Conservation (phyloP, 2,797 vertebrate species). For the Myripristis murdjan region DNA sequence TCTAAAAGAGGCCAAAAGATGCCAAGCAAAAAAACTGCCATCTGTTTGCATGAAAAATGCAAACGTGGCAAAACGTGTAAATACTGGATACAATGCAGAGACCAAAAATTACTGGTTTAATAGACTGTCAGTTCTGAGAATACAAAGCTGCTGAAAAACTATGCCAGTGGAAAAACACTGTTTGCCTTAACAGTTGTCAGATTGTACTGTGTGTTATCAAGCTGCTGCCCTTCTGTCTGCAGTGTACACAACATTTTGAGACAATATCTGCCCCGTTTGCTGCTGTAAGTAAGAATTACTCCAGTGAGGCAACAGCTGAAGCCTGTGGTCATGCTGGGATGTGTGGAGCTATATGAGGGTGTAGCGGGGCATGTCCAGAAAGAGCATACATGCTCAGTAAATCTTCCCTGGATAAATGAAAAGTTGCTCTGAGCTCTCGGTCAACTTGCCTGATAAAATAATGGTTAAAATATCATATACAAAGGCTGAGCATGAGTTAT, state of each 20-base stretch:
- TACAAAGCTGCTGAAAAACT: slow-evolving; percentile 8
- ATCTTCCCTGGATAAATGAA: slow-evolving; percentile 42
- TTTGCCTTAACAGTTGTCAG: background rate
- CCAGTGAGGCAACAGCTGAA: slow-evolving; percentile 45
- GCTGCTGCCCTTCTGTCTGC: slow-evolving; percentile 48
- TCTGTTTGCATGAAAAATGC: too few relatives aligned
- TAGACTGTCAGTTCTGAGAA: background rate
- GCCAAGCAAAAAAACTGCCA: too few relatives aligned
- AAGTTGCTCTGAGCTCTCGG: slow-evolving; percentile 25
- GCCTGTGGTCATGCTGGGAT: slow-evolving; percentile 55
- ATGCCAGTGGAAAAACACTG: slow-evolving; percentile 1
- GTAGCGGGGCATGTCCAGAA: slow-evolving; percentile 34
- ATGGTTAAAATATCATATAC: slow-evolving; percentile 14
- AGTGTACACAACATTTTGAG: slow-evolving; percentile 42
- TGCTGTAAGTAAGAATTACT: slow-evolving; percentile 59
- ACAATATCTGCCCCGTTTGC: slow-evolving; percentile 53
- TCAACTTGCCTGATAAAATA: slow-evolving; percentile 39
- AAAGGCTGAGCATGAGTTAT: slow-evolving; percentile 14
- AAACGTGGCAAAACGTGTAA: too few relatives aligned
- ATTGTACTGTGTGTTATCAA: slow-evolving; percentile 10
- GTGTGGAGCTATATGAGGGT: slow-evolving; percentile 40
- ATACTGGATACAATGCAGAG: too few relatives aligned
- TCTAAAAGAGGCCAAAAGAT: too few relatives aligned
- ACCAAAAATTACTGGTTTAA: too few relatives aligned
- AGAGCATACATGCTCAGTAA: too few relatives aligned